Conservation (phyloP, 2,113 vertebrate species). For the Odontesthes bonariensis region DNA sequence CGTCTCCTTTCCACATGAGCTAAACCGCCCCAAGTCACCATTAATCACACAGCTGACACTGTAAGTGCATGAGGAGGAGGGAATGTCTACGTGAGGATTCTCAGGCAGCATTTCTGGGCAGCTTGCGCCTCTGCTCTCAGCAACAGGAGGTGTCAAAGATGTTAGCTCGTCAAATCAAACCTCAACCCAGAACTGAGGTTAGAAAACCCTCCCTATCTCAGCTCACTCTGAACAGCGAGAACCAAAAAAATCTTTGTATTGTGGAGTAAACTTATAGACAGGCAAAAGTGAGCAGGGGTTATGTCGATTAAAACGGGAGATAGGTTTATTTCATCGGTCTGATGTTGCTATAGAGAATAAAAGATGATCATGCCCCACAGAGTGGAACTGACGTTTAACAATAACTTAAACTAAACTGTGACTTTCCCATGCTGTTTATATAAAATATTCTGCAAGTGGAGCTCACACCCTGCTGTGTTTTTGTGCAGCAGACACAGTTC, state of each 20-base stretch:
- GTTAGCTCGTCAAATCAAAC: slow-evolving; percentile 47
- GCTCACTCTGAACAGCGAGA: slow-evolving; percentile 30
- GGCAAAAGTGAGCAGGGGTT: slow-evolving; percentile 40
- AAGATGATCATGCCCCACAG: slow-evolving; percentile 9
- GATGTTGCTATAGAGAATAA: slow-evolving; percentile 21
- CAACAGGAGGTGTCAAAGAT: slow-evolving; percentile 54
- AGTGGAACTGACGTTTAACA: slow-evolving; percentile 50
- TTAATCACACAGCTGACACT: slow-evolving; percentile 34
- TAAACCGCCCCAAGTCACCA: slow-evolving; percentile 27
- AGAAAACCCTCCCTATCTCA: slow-evolving; percentile 51
- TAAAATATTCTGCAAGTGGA: slow-evolving; percentile 43
- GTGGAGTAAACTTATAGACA: slow-evolving; percentile 31
- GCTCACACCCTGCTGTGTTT: slow-evolving; percentile 46
- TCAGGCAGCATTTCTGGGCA: slow-evolving; percentile 53
- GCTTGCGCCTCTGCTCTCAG: slow-evolving; percentile 40
- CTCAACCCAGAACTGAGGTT: slow-evolving; percentile 54
- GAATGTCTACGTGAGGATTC: slow-evolving; percentile 68
- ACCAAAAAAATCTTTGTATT: slow-evolving; percentile 64
- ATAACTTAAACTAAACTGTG: slow-evolving; percentile 54
- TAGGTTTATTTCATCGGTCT: slow-evolving; percentile 37
- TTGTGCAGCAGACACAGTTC: slow-evolving; percentile 34
- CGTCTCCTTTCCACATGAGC: neutral
- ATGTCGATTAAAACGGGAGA: slow-evolving; percentile 41
- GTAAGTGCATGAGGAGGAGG: slow-evolving; percentile 10
- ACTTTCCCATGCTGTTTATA: slow-evolving; percentile 42